Evolutionary conservation across 2,797 vertebrate genomes (phyloP), one percentile per base, ranked within the genome.

Genomic region (Poecilia picta): DNA sequence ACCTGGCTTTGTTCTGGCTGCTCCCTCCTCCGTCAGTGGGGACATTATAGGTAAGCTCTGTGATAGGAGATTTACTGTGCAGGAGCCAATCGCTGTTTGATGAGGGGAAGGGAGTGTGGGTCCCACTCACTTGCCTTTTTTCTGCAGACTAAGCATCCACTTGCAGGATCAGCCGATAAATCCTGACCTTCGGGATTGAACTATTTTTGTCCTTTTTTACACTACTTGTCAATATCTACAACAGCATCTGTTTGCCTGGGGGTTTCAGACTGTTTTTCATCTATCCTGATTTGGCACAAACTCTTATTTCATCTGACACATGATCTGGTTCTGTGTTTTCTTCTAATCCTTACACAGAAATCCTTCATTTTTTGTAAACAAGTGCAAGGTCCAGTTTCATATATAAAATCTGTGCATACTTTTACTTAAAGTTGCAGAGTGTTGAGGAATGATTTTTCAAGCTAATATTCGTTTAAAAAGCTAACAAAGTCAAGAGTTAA

Each of bases 71-170:
- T 92, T 92, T 88, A 91, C 83, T 41, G 83, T 46, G 73, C 80
- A 77, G 79, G 90, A 94, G 91, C 91, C 92, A 90, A 91, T 91
- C 85, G 53, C 85, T 86, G 87, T 89, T 91, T 91, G 90, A 94
- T 68, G 86, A 87, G 89, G 83, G 47, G 55, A 91, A 85, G 87
- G 90, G 78, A 93, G 83, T 87, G 89, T 85, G 85, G 92, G 92
- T 92, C 89, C 89, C 87, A 81, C 87, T 84, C 86, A 79, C 86
- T 78, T 80, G 87, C 73, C 47, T 70, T 81, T 78, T 85, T 95
- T 91, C 89, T 95, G 94, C 94, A 92, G 92, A 94, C 90, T 94
- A 95, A 95, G 95, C 95, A 95, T 89, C 92, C 84, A 90, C 85
- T 93, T 83, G 79, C 86, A 75, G 70, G 83, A 87, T 88, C 85